Conservation (phyloP, 2,888 invertebrate genomes). For the Agrilus cyanescens region DNA sequence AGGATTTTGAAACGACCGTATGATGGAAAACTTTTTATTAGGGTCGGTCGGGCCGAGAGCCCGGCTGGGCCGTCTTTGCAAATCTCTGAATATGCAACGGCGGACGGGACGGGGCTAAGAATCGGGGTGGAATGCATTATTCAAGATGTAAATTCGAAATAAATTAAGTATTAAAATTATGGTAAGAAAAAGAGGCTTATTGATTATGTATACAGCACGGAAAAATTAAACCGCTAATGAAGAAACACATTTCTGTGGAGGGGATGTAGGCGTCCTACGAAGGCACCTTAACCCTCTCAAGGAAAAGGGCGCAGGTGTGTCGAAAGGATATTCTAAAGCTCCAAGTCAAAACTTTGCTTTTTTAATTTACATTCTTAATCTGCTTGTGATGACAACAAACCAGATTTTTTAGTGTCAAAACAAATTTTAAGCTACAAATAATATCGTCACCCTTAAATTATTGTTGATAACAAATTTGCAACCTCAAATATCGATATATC, state of each 20-base stretch:
- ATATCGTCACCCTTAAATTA: too few relatives aligned
- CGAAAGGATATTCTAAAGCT: slow-evolving; percentile 9
- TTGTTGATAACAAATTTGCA: too few relatives aligned
- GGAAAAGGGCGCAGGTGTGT: slow-evolving; percentile 19
- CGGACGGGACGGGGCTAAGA: slow-evolving; percentile 30
- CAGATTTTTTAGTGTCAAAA: too few relatives aligned
- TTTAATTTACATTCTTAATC: slow-evolving; percentile 32
- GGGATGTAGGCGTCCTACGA: not conserved
- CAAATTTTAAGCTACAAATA: too few relatives aligned
- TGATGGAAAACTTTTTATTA: too few relatives aligned
- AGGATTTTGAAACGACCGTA: too few relatives aligned
- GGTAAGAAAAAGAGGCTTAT: slow-evolving; percentile 33
- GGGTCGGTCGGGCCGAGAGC: too few relatives aligned
- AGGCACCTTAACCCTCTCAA: slow-evolving; percentile 22
- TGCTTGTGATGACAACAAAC: slow-evolving; percentile 20
- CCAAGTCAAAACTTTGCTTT: slow-evolving; percentile 18
- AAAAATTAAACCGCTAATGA: slow-evolving; percentile 40
- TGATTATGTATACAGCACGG: slow-evolving; percentile 40
- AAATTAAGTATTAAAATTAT: slow-evolving; percentile 42
- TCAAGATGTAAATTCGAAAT: slow-evolving; percentile 41
- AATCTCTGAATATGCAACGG: slow-evolving; percentile 7
- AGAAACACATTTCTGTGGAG: slow-evolving; percentile 35
- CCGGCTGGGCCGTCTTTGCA: too few relatives aligned
- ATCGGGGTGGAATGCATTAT: slow-evolving; percentile 36
- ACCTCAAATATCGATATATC: too few relatives aligned